Evolutionary conservation across 2,888 invertebrate genomes (phyloP), one percentile per base, ranked within the genome.

Genomic region (Cephus runcator): DNA sequence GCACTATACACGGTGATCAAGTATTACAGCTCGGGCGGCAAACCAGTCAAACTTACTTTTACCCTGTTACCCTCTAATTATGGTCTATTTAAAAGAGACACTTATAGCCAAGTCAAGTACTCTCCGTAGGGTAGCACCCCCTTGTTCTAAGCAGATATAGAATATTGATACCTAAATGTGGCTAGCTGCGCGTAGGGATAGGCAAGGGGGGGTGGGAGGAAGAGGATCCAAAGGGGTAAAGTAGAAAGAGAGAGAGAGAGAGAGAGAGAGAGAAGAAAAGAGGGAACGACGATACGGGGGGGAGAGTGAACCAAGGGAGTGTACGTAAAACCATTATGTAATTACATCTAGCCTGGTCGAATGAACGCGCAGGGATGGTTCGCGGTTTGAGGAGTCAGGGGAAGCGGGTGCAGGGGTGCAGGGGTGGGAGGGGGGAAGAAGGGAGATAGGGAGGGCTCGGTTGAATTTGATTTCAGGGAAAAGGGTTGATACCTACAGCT

Each of bases 381-480:
- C 56, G 56, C 56, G 23, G 56, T 56, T 56, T 6, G 56, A 81
- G 75, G 75, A 79, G 81, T 79, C 78, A 77, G 80, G 80, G 80
- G 75, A 79, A 80, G 34, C 34, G 34, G 77, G 79, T 73, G 79
- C 77, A 69, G 77, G 75, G 31, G 31, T 31, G 1, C 31, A 31
- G 31, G 31, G 35, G 35, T 11, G 35, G n/a, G 33, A 69, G 40
- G 69, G 75, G 69, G 40, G 78, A 75, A 74, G 69, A 78, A 69
- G 75, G 69, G 56, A 75, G 30, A 31, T 33, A n/a, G 73, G 75
- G 75, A 36, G 74, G 75, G 76, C 30, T 56, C 34, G 84, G 79
- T 87, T 86, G 88, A 88, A 90, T 90, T 90, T 88, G 89, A 90
- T 89, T 90, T 87, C 88, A 86, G 84, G 86, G 89, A 89, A 89